phyloP scores from a whole-genome alignment of 2,888 invertebrate genomes.

The Theodoxus fluviatilis region DNA sequence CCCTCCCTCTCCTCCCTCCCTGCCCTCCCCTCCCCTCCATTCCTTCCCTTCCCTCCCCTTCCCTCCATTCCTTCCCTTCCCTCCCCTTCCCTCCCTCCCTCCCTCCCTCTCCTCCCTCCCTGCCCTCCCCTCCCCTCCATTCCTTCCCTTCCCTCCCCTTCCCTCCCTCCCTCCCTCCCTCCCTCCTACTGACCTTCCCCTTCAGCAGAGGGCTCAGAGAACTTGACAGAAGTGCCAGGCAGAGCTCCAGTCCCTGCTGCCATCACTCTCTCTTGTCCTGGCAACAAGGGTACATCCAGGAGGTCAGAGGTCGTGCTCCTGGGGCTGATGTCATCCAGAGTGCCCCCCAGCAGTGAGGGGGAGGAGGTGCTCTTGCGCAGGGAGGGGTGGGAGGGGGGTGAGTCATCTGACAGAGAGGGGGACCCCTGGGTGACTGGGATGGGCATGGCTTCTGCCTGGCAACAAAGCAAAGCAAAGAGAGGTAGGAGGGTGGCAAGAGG shows the following conservation, averaged over 20 bases:
- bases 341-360: constrained; percentile 45
- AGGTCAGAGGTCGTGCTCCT: too few relatives aligned
- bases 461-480: too few relatives aligned
- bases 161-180: constrained; percentile 16
- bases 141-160: constrained; percentile 27
- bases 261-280: background rate
- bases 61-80: background rate
- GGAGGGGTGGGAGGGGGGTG: constrained; percentile 22
- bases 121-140: background rate
- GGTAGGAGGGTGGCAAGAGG: too few relatives aligned
- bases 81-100: background rate
- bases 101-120: background rate
- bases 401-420: too few relatives aligned
- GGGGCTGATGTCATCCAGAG: constrained; percentile 33
- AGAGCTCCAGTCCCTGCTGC: constrained; percentile 19
- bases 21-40: background rate
- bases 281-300: too few relatives aligned
- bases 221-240: constrained; percentile 17
- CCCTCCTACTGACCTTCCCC: constrained; percentile 11
- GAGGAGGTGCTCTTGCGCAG: constrained; percentile 44
- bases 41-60: background rate
- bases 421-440: too few relatives aligned
- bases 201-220: too few relatives aligned
- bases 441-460: too few relatives aligned
- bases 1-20: constrained; percentile 21